Percentiles rank a stretch among this genome's conserved stretches.
These are phyloP conservation scores for Mohoua ochrocephala DNA, from an alignment of 2,113 vertebrate species.

Conservation along the genomic window DNA sequence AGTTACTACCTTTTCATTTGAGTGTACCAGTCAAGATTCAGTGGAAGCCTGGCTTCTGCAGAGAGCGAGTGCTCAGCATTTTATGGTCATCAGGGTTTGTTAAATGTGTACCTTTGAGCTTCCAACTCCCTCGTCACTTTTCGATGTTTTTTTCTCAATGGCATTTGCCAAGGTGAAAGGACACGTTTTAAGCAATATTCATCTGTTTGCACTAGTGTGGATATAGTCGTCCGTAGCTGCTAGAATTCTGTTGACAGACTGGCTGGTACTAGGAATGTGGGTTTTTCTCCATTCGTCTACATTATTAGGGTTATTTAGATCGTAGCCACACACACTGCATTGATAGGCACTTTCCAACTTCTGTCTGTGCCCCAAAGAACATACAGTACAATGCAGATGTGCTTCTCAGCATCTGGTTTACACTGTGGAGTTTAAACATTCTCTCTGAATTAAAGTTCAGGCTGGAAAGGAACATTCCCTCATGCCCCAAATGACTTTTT, in stretches of 20 bases:
- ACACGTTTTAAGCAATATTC: background rate
- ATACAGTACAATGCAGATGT: background rate
- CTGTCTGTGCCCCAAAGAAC: background rate
- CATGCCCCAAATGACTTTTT: constrained; percentile 34
- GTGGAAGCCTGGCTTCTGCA: background rate
- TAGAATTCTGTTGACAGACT: background rate
- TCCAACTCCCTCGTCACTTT: background rate
- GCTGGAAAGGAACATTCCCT: constrained; percentile 31
- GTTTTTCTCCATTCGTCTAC: background rate
- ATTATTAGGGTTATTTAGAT: background rate
- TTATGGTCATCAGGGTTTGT: background rate
- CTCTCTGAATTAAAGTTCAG: constrained; percentile 27
- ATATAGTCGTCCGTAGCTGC: background rate
- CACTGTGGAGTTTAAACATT: constrained; percentile 31
- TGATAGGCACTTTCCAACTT: background rate
- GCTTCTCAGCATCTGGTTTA: constrained; percentile 39
- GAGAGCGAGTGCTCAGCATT: background rate
- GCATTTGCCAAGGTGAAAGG: background rate
- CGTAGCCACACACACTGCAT: rapidly evolving
- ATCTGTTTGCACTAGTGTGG: background rate
- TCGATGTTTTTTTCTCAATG: background rate
- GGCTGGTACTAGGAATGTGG: background rate
- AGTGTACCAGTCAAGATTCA: background rate
- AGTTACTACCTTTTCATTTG: background rate
- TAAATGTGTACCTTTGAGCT: background rate